Evolutionary conservation across 1,140 invertebrate species (phyloP).

Genomic region (Halyomorpha halys): DNA sequence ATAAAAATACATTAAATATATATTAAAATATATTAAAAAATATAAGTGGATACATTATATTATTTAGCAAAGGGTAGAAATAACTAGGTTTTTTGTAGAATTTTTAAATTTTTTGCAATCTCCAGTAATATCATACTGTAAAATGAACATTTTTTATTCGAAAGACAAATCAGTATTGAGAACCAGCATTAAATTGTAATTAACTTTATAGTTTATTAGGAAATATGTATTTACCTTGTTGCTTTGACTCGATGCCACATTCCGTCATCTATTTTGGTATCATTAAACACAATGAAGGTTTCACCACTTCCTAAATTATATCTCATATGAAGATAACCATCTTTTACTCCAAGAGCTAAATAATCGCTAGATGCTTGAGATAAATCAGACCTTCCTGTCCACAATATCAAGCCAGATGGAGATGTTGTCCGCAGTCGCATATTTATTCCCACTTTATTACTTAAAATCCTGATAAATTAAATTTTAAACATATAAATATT

Average conservation of each 20-base stretch:
- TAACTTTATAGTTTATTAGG: no score
- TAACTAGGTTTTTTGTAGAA: no score
- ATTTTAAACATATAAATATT: neutral
- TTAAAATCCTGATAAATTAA: slow-evolving; percentile 50
- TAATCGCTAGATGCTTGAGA: slow-evolving; percentile 49
- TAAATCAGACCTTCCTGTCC: slow-evolving; percentile 66
- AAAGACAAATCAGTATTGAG: no score
- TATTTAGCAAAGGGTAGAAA: no score
- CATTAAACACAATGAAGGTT: slow-evolving; percentile 69
- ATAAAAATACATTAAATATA: no score
- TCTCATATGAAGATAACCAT: slow-evolving; percentile 58
- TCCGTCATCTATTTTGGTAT: slow-evolving; percentile 79
- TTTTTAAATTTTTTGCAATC: no score
- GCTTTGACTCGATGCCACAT: slow-evolving; percentile 82
- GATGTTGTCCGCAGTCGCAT: slow-evolving; percentile 58
- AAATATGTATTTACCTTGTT: slow-evolving; percentile 51
- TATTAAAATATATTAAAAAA: no score
- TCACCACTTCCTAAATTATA: slow-evolving; percentile 69
- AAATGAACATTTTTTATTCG: no score
- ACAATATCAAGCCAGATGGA: slow-evolving; percentile 71
- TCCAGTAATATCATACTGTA: no score
- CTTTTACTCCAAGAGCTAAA: slow-evolving; percentile 70
- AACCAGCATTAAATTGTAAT: no score
- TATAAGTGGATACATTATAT: no score
- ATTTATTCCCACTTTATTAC: slow-evolving; percentile 69